Evolutionary conservation across 2,113 vertebrate genomes (phyloP).

Genomic region (Oreocharis arfaki): DNA sequence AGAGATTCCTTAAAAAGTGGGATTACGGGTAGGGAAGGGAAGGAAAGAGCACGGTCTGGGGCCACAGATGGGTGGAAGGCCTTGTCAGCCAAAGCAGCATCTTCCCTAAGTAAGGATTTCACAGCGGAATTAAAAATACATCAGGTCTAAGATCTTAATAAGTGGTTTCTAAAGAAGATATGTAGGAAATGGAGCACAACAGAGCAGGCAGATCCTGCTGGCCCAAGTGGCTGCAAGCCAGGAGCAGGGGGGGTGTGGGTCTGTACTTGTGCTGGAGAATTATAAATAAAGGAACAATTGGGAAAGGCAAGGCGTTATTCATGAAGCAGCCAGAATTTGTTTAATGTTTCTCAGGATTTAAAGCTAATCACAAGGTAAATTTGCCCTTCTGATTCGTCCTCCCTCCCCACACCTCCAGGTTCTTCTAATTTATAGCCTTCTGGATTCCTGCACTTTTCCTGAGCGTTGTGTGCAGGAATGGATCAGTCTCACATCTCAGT

Average conservation of each 20-base stretch:
- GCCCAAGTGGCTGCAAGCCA: background rate
- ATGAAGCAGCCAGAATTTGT: background rate
- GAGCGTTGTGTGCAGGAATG: background rate
- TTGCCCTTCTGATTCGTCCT: background rate
- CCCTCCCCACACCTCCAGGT: background rate
- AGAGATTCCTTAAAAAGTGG: background rate
- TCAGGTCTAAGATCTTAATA: background rate
- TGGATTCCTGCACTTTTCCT: constrained; percentile 21
- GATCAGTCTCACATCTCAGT: constrained; percentile 3
- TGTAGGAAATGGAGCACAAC: background rate
- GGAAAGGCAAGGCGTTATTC: background rate
- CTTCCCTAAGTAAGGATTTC: background rate
- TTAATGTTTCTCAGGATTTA: background rate
- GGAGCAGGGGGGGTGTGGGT: background rate
- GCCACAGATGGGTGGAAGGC: background rate
- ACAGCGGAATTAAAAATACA: background rate
- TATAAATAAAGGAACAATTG: background rate
- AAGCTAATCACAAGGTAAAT: background rate
- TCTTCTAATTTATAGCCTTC: constrained; percentile 47
- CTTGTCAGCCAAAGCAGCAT: background rate
- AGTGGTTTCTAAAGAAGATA: background rate
- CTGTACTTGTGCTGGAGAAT: background rate
- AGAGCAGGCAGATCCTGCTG: background rate
- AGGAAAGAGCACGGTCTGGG: fast-evolving
- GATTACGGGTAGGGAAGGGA: background rate